Evolutionary conservation across 2,888 invertebrate genomes (phyloP), one percentile per base, ranked within the genome.

Genomic region (Agriopis aurantiaria): DNA sequence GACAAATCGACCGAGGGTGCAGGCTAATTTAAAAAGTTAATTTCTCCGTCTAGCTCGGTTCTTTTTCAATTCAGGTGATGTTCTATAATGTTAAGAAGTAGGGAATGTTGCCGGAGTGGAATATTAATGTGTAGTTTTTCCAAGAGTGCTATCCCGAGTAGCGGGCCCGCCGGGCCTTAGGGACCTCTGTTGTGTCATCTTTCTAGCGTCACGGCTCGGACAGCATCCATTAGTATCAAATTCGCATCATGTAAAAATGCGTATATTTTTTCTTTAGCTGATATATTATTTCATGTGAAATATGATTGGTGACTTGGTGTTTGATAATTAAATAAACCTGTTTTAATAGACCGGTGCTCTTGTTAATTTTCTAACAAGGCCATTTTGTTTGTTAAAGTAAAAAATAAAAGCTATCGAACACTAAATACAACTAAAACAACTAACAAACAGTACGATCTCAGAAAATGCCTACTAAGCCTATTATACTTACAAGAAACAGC

Each of bases 101-200:
- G 75, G 73, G 77, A 78, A 79, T 77, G 76, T 73, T 73, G 79
- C 45, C 64, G 51, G 79, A 77, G 81, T 82, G 76, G 86, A 88
- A 91, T 89, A 88, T 89, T 88, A 89, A 91, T 89, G 89, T 84
- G 82, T 84, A 81, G 85, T 89, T 88, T 87, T 87, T 84, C 80
- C 81, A 77, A 81, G 80, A 83, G 81, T 80, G 81, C 79, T 80
- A 80, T 74, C 68, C 74, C 80, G 77, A 78, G 76, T 81, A 57
- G 51, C 53, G 61, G 52, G 48, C 65, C 46, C 43, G 46, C 6
- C 23, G 63, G 58, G 80, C 83, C 85, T 84, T 82, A 79, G 78
- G 83, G 81, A 82, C 80, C 76, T 75, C 78, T 78, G 81, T 80
- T 78, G 85, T 87, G 85, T 90, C 88, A 88, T 89, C 87, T 86